A percentile compares a stretch with the other conserved stretches of the same genome.
Conservation (phyloP, 2,113 vertebrate genomes). For the Lepisosteus osseus region DNA sequence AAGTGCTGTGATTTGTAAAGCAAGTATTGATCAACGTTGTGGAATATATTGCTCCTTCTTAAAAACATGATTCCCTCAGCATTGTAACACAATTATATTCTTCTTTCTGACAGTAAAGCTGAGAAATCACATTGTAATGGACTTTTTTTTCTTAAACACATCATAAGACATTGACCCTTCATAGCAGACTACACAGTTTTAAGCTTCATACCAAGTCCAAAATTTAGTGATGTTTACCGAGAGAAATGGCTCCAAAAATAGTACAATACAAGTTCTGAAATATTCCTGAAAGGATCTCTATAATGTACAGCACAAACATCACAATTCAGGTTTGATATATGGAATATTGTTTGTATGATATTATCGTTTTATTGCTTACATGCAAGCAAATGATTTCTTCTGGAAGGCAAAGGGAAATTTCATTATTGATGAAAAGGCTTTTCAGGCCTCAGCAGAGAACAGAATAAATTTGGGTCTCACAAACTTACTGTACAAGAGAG, state of each 20-base stretch:
- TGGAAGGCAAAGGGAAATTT: constrained; percentile 47
- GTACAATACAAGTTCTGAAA: neutral
- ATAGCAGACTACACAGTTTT: no score
- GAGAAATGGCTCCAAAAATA: constrained; percentile 30
- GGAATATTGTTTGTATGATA: constrained; percentile 46
- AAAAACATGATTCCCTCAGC: no score
- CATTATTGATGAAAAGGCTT: constrained; percentile 36
- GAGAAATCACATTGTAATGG: no score
- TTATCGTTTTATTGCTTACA: constrained; percentile 61
- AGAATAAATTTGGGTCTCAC: constrained; percentile 23
- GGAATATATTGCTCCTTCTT: no score
- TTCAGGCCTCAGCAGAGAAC: constrained; percentile 22
- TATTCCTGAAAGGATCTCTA: neutral
- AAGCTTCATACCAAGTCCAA: no score
- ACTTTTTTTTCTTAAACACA: no score
- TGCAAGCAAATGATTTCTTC: constrained; percentile 29
- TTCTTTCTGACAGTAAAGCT: no score
- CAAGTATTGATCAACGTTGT: no score
- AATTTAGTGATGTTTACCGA: constrained; percentile 36
- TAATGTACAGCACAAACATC: constrained; percentile 26
- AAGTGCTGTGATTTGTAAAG: no score
- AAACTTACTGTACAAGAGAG: neutral
- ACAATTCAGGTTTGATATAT: constrained; percentile 45
- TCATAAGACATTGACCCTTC: no score
- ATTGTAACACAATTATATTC: no score